Conservation (phyloP, 2,888 invertebrate species). For the Orthosia cruda region DNA sequence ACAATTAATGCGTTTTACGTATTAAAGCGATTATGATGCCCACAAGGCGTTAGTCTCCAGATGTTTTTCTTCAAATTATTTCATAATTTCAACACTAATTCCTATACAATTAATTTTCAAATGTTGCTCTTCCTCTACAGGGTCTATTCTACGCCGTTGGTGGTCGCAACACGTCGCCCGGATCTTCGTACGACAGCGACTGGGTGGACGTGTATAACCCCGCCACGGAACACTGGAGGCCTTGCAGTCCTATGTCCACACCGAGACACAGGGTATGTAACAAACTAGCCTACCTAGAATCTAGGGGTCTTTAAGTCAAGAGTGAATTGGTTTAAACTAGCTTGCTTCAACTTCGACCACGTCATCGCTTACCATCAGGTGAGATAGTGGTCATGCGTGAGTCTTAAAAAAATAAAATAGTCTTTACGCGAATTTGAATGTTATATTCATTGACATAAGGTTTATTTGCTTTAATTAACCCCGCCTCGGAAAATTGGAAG, state of each 20-base stretch:
- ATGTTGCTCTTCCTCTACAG: slow-evolving; percentile 75
- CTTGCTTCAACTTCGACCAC: too few relatives aligned
- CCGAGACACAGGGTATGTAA: slow-evolving; percentile 94
- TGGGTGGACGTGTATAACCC: slow-evolving; percentile 98
- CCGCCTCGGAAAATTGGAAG: slow-evolving; percentile 96
- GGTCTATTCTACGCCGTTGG: slow-evolving; percentile 98
- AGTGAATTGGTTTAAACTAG: too few relatives aligned
- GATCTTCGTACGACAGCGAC: slow-evolving; percentile 96
- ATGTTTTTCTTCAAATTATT: neutral
- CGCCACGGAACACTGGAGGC: slow-evolving; percentile 96
- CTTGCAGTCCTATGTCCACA: slow-evolving; percentile 97
- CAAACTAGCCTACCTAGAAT: too few relatives aligned
- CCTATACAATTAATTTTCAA: neutral
- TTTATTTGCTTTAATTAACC: slow-evolving; percentile 89
- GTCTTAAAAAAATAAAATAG: too few relatives aligned
- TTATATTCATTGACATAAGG: too few relatives aligned
- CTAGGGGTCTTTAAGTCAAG: too few relatives aligned
- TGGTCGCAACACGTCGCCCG: slow-evolving; percentile 97
- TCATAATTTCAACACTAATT: neutral
- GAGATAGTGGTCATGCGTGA: too few relatives aligned
- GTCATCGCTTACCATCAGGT: too few relatives aligned
- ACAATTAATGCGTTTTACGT: too few relatives aligned
- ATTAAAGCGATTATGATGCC: too few relatives aligned
- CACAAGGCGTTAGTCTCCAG: neutral
- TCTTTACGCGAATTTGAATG: too few relatives aligned